A percentile compares a stretch with the other conserved stretches of the same genome.
phyloP scores from a whole-genome alignment of 2,888 invertebrate species.

The Tipula unca region DNA sequence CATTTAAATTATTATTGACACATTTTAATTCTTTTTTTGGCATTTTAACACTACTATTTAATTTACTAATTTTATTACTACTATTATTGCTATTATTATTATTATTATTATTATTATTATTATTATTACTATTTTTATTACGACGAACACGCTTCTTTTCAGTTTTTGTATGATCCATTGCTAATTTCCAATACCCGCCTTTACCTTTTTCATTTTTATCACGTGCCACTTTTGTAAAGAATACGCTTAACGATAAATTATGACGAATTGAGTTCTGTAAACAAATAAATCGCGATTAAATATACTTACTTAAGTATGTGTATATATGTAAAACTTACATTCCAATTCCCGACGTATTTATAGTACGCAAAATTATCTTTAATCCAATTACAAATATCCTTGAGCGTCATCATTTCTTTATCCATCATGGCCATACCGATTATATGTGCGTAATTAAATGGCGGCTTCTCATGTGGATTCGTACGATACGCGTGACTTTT shows the following conservation, averaged over 20 bases:
- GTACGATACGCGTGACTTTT: constrained; percentile 33
- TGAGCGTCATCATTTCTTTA: constrained; percentile 37
- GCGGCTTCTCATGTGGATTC: constrained; percentile 37
- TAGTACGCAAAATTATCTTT: constrained; percentile 40
- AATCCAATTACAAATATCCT: constrained; percentile 41
- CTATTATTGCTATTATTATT: neutral
- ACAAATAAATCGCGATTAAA: neutral
- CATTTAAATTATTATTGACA: neutral
- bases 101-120: constrained; percentile 14
- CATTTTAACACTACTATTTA: neutral
- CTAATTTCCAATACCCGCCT: constrained; percentile 41
- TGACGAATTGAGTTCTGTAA: constrained; percentile 41
- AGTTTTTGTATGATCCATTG: constrained; percentile 38
- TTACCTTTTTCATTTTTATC: constrained; percentile 41
- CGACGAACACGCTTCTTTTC: constrained; percentile 37
- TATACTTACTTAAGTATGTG: neutral
- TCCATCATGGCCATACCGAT: constrained; percentile 42
- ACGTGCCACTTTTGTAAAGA: constrained; percentile 39
- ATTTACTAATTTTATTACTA: neutral
- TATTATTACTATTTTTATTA: constrained; percentile 20
- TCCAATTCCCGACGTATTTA: constrained; percentile 40
- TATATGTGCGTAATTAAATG: constrained; percentile 41
- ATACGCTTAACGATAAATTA: constrained; percentile 39
- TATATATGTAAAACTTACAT: constrained; percentile 33
- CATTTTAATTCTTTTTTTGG: neutral